Evolutionary conservation across 2,113 vertebrate species (phyloP).

Genomic region (Malurus elegans): DNA sequence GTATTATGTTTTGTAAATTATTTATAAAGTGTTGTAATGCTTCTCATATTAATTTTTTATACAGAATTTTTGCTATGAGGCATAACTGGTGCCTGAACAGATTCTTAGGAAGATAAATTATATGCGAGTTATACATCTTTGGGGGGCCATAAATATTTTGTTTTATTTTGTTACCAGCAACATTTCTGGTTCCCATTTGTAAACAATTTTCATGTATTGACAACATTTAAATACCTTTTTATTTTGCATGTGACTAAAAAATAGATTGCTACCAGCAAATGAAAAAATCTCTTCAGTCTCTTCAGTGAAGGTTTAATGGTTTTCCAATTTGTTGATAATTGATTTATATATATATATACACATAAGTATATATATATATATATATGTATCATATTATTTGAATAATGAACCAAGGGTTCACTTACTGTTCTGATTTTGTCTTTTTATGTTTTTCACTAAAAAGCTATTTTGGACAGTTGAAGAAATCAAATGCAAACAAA

Average conservation of each 20-base stretch:
- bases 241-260: slow-evolving; percentile 67
- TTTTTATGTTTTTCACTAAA: slow-evolving; percentile 44
- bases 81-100: slow-evolving; percentile 76
- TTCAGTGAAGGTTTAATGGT: slow-evolving; percentile 56
- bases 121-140: slow-evolving; percentile 41
- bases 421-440: slow-evolving; percentile 30
- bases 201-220: slow-evolving; percentile 47
- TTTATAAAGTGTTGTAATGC: slow-evolving; percentile 77
- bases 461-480: slow-evolving; percentile 59
- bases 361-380: too few species aligned
- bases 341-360: neutral
- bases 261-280: slow-evolving; percentile 62
- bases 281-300: slow-evolving; percentile 48
- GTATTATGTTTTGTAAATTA: slow-evolving; percentile 79
- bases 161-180: slow-evolving; percentile 59
- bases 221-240: slow-evolving; percentile 54
- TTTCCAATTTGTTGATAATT: slow-evolving; percentile 51
- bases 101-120: slow-evolving; percentile 75
- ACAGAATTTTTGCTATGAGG: slow-evolving; percentile 75
- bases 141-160: slow-evolving; percentile 34
- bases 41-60: slow-evolving; percentile 81
- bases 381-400: neutral
- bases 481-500: slow-evolving; percentile 63
- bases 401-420: neutral
- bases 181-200: slow-evolving; percentile 59